Conservation (phyloP, 1,140 invertebrate genomes). For the Plodia interpunctella region DNA sequence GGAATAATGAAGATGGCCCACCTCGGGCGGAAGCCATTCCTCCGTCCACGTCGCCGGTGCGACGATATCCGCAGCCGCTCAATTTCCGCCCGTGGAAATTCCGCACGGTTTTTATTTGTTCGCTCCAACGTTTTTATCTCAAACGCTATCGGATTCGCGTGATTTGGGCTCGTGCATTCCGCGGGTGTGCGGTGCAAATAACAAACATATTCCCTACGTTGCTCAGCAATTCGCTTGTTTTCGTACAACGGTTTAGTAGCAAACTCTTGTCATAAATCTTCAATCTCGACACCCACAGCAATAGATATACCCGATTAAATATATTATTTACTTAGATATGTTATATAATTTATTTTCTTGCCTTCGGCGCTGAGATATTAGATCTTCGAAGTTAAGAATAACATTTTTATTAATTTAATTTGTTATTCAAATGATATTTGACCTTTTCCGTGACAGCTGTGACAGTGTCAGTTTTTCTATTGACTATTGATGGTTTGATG, state of each 20-base stretch:
- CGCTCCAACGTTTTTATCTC: constrained; percentile 18
- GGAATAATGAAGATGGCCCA: constrained; percentile 48
- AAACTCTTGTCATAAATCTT: too few relatives aligned
- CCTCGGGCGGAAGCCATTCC: constrained; percentile 54
- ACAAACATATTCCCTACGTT: background rate
- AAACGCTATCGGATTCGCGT: constrained; percentile 16
- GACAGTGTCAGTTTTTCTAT: background rate
- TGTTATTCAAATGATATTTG: too few relatives aligned
- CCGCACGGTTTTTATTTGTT: constrained; percentile 45
- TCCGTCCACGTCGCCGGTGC: constrained; percentile 56
- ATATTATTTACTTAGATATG: too few relatives aligned
- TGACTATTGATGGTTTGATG: background rate
- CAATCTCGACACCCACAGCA: too few relatives aligned
- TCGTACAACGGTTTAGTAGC: too few relatives aligned
- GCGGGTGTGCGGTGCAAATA: background rate
- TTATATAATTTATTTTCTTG: too few relatives aligned
- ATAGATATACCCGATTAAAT: too few relatives aligned
- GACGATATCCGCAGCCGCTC: constrained; percentile 65
- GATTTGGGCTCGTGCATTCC: constrained; percentile 10
- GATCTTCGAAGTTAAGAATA: too few relatives aligned
- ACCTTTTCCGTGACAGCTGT: background rate
- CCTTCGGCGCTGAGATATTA: too few relatives aligned
- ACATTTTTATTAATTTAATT: too few relatives aligned
- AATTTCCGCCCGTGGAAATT: constrained; percentile 60
- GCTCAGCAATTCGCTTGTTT: too few relatives aligned